phyloP scores from a whole-genome alignment of 2,113 vertebrate species.

The Pagrus major region DNA sequence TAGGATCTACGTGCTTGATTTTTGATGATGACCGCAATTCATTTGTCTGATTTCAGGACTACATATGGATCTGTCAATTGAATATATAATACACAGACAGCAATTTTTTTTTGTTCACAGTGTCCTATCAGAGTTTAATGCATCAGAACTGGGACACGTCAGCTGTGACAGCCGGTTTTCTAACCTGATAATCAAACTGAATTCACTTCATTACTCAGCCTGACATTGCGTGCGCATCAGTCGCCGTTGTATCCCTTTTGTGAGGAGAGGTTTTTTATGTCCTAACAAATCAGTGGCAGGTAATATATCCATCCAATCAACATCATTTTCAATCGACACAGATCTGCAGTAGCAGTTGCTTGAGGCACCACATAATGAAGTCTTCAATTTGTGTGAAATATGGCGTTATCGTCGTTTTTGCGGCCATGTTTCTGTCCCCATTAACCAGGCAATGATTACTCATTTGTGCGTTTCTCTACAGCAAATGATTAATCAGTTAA shows the following conservation, averaged over 20 bases:
- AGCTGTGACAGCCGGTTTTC: neutral
- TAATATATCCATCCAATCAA: neutral
- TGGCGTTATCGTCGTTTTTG: neutral
- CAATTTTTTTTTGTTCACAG: too few relatives aligned
- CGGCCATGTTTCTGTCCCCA: neutral
- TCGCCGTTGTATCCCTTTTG: neutral
- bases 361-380: too few relatives aligned
- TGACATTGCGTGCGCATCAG: neutral
- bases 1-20: too few relatives aligned
- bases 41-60: too few relatives aligned
- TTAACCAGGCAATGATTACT: neutral
- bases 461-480: neutral
- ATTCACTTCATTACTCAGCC: neutral
- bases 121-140: too few relatives aligned
- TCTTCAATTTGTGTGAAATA: too few relatives aligned
- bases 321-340: neutral
- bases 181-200: neutral
- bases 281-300: neutral
- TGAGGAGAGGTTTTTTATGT: neutral
- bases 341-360: neutral
- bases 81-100: too few relatives aligned
- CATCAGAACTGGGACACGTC: too few relatives aligned
- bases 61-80: too few relatives aligned
- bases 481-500: neutral
- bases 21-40: too few relatives aligned